Evolutionary conservation across 53 echinoderm and acorn worm species (phyloP), one percentile per base, ranked within the genome.

Genomic region (Temnopleurus reevesii): DNA sequence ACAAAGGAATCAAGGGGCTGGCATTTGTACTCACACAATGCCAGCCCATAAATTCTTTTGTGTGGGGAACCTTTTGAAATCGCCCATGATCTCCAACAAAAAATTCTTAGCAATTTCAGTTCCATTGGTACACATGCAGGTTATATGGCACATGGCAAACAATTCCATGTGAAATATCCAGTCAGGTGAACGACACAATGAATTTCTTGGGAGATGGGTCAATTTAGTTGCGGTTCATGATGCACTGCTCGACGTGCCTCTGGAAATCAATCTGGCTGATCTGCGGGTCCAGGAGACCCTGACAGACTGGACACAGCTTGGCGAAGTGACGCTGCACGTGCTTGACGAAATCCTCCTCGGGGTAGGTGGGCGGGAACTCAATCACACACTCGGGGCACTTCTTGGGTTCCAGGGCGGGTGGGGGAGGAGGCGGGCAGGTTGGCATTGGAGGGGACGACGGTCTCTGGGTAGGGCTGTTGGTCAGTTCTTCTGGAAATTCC

Each of bases 301-400:
- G 59, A 77, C 97, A 97, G 90, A 91, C 90, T 17, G 95, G 93
- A 60, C 97, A 97, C 41, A 91, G 82, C 44, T 92, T 91, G 59
- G 91, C 92, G 60, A 86, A 94, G 76, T 97, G 97, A n/a, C 51
- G 45, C 92, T 95, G 92, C 35, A 97, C 82, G 60, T 97, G 97
- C 85, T 77, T 65, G 1, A 89, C 94, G 61, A 97, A 93, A 25
- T 93, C 92, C 49, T 94, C 91, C 61, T 95, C 93, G 0, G 95
- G 86, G 65, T 89, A 94, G 2, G 80, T 24, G 21, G 95, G 91
- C 5, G 92, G 92, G 77, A 97, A 97, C 46, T 81, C 76, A 26
- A 95, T 91, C n/a, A 77, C 81, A 64, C 97, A 97, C 66, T 97
- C 93, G 9, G 95, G 95, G 64, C 97, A 97, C 59, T 28, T 57